phyloP scores from a whole-genome alignment of 1,140 invertebrate genomes.

The Proctacanthus coquilletti region DNA sequence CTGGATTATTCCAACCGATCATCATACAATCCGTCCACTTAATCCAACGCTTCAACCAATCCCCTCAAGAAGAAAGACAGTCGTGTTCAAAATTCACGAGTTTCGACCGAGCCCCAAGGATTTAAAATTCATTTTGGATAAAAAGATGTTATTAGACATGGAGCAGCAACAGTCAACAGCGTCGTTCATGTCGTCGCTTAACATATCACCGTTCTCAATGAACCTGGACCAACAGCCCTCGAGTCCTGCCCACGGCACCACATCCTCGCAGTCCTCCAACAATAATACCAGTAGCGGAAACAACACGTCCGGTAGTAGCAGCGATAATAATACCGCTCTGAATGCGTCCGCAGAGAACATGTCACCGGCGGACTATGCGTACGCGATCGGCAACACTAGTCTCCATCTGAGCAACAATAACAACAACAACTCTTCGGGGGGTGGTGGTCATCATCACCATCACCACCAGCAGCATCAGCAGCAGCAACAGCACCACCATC shows the following conservation, averaged over 20 bases:
- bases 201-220: conserved; percentile 67
- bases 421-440: conserved; percentile 1
- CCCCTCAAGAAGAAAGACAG: conserved; percentile 2
- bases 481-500: conserved; percentile 14
- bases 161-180: conserved; percentile 58
- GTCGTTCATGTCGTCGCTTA: conserved; percentile 65
- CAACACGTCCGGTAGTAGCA: background rate
- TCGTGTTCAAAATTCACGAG: background rate
- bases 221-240: conserved; percentile 49
- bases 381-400: conserved; percentile 4
- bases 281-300: conserved; percentile 9
- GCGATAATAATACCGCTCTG: conserved; percentile 4
- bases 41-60: conserved; percentile 3
- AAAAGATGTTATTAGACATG: conserved; percentile 64
- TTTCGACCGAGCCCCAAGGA: background rate
- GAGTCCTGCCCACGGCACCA: conserved; percentile 39
- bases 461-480: conserved; percentile 11
- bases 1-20: conserved; percentile 2
- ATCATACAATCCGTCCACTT: background rate
- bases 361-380: background rate
- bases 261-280: conserved; percentile 52
- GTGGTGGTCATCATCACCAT: conserved; percentile 11
- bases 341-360: no score
- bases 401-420: conserved; percentile 5
- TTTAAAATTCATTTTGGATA: conserved; percentile 8